Percentiles rank a stretch among this genome's conserved stretches.
These are phyloP conservation scores for Salvator merianae DNA, from an alignment of 2,113 vertebrate genomes.

Conservation along the genomic window DNA sequence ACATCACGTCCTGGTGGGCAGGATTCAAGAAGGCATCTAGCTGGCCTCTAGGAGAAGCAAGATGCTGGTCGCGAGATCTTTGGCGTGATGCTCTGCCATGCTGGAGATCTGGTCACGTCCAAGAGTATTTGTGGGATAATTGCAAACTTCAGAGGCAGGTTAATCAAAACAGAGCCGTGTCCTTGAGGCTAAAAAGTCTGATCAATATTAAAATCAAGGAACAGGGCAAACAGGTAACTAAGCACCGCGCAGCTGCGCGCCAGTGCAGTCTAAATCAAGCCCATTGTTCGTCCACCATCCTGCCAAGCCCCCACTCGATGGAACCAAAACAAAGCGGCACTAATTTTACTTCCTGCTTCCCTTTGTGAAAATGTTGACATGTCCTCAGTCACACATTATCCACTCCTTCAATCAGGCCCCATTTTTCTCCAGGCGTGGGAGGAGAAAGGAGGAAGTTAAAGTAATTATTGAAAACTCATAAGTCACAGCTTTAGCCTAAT, in stretches of 20 bases:
- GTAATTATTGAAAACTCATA: slow-evolving; percentile 72
- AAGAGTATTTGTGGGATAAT: neutral
- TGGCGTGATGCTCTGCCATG: neutral
- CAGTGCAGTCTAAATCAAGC: slow-evolving; percentile 61
- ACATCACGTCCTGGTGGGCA: too few relatives aligned
- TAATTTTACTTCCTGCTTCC: slow-evolving; percentile 69
- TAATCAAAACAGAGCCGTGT: neutral
- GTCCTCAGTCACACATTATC: slow-evolving; percentile 65
- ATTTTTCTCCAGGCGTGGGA: slow-evolving; percentile 69
- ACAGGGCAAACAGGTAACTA: slow-evolving; percentile 57
- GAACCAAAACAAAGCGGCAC: slow-evolving; percentile 62
- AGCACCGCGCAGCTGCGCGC: slow-evolving; percentile 66
- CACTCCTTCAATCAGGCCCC: slow-evolving; percentile 73
- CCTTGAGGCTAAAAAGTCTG: too few relatives aligned
- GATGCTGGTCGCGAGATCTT: neutral
- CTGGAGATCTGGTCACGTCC: neutral
- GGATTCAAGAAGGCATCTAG: neutral
- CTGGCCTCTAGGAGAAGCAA: neutral
- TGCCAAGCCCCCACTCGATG: slow-evolving; percentile 39
- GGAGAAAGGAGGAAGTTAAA: slow-evolving; percentile 66
- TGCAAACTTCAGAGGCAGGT: too few relatives aligned
- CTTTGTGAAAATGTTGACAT: slow-evolving; percentile 66
- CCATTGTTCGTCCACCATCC: slow-evolving; percentile 58
- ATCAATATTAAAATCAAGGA: neutral
- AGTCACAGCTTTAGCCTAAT: slow-evolving; percentile 74